Base-by-base conservation (phyloP, 2,113 vertebrate species). In the Orientallactaga bullata region DNA sequence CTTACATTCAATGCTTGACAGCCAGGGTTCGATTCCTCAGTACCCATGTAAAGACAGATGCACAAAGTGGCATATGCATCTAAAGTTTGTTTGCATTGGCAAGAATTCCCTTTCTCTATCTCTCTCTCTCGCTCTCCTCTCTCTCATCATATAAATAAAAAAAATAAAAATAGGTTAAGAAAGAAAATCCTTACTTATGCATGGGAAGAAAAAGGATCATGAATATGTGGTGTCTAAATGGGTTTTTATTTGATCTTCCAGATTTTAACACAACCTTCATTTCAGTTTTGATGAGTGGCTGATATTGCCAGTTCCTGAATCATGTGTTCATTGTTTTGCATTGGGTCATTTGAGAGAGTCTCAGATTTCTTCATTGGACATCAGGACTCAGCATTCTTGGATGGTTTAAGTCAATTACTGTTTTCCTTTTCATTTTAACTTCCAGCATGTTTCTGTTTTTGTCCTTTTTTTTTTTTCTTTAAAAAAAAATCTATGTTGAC, bases 351-450 rank as follows among this genome's bases (percentile, higher is more conserved):
- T 58, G 11, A 51, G 65, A 84, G 24, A 86, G 37, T 88, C 51
- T 89, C 60, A 26, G 3, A 8, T 39, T 89, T 85, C 79, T 73
- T 76, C 51, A 24, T 72, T 91, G 35, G 80, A 10, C 24, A 47
- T 89, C 76, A 61, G 0, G 28, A 89, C 30, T 61, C 77, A 91
- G 65, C 28, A 72, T 79, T 81, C 32, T 89, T 66, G 24, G 30
- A 66, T 74, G n/a, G 71, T 13, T 90, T 85, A 74, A 79, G 83
- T 82, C 26, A 74, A 47, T 88, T 90, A 76, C 20, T 78, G 39
- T 37, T 85, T 91, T 95, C 28, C 28, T 69, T 85, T 32, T 78
- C 4, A 12, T 81, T 90, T 92, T 30, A 88, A 26, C 30, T 74
- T 73, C 30, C 6, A 83, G 16, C 4, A n/a, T 63, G 42, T 76